A percentile compares a stretch with the other conserved stretches of the same genome.
These are phyloP conservation scores for Hydropotes inermis DNA, from an alignment of 2,113 vertebrate genomes.

Conservation along the genomic window DNA sequence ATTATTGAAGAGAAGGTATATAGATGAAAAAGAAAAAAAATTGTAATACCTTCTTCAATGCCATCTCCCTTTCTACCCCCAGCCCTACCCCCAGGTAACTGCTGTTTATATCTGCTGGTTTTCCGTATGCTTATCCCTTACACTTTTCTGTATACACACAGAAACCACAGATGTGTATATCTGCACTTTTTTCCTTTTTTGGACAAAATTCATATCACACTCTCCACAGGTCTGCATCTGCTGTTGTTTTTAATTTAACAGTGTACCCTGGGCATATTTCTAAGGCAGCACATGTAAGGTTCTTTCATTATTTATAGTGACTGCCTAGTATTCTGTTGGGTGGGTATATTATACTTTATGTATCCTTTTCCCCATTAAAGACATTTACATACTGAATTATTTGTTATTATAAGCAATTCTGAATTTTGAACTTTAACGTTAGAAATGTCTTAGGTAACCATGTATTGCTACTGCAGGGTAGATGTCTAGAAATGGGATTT, in stretches of 20 bases:
- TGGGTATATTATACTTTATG: not conserved
- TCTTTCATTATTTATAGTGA: not conserved
- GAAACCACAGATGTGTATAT: not conserved
- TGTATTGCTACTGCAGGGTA: not conserved
- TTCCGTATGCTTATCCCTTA: not conserved
- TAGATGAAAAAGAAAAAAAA: not conserved
- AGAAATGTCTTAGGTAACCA: not conserved
- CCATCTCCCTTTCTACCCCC: not conserved
- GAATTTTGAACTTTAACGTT: not conserved
- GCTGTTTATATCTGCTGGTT: not conserved
- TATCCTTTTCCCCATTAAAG: not conserved
- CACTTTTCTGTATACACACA: not conserved
- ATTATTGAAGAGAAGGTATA: not conserved
- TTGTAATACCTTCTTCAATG: not conserved
- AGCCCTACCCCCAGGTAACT: not conserved
- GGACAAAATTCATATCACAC: not conserved
- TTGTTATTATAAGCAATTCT: not conserved
- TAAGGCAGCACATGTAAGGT: not conserved
- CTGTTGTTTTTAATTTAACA: not conserved
- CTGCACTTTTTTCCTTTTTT: not conserved
- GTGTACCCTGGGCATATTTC: not conserved
- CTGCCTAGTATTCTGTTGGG: not conserved
- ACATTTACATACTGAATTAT: not conserved
- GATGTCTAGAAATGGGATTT: constrained; percentile 11
- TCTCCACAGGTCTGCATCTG: not conserved